Base-by-base conservation (phyloP, 2,888 invertebrate genomes). In the Sympetrum striolatum region DNA sequence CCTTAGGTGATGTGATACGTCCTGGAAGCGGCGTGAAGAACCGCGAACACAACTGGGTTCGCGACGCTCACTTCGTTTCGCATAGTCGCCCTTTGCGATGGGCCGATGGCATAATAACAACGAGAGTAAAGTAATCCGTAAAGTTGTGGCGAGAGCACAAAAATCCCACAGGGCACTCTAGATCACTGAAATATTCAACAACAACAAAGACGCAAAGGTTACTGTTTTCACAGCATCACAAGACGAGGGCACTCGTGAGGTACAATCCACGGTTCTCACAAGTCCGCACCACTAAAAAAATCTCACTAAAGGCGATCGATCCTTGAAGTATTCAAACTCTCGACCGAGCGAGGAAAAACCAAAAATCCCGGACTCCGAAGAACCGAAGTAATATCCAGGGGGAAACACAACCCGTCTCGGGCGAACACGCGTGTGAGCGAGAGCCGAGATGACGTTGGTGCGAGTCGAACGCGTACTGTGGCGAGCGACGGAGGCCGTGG, bases 1-100 rank as follows among this genome's bases (percentile, higher is more conserved):
- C 53, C 58, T n/a, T 86, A 86, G 37, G 86, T 86, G 86, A 86
- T 37, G 86, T 35, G 86, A 86, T 60, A 86, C 86, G 86, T 64
- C 64, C 60, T 37, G 53, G 86, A 86, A n/a, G 60, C 86, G 53
- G 53, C 10, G 82, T 82, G 22, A 12, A 37, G n/a, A 22, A 64
- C 60, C 86, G 60, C 37, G 22, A 31, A 35, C 58, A 82, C 82
- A 8, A 22, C n/a, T 60, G 18, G n/a, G 15, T 64, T 60, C 60
- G 86, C 37, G 37, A 18, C 37, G 60, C 37, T 86, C 64, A 86
- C 86, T n/a, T 60, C 64, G 86, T 58, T 25, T 60, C 35, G 86
- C 86, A 86, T 86, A 86, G 86, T 86, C 60, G 86, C 86, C 86
- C 86, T 37, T 18, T 60, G 39, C 15, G 8, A 18, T 31, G 86